Percentiles rank a stretch among this genome's conserved stretches.
phyloP scores from a whole-genome alignment of 1,140 invertebrate genomes.

The Probaryconus sp. region DNA sequence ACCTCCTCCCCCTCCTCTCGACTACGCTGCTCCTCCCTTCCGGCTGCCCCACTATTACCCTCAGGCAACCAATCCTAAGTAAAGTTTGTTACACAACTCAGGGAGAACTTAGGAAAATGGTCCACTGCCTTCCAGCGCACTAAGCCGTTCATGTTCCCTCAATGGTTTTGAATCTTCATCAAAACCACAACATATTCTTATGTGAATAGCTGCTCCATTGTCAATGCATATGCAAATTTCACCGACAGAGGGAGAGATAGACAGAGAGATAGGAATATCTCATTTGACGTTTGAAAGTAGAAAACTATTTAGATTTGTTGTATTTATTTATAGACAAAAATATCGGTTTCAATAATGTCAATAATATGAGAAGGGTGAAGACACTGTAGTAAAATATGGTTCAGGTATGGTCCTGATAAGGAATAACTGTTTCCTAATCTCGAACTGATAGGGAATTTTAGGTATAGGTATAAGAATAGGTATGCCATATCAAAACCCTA shows the following conservation, averaged over 20 bases:
- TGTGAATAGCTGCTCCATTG: conserved; percentile 38
- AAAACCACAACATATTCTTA: conserved; percentile 66
- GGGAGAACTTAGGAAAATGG: conserved; percentile 76
- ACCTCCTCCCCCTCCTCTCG: conserved; percentile 39
- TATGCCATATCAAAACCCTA: no score
- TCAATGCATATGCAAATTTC: conserved; percentile 52
- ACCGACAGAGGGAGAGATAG: conserved; percentile 21
- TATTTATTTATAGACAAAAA: no score
- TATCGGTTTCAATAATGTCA: no score
- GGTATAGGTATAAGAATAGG: no score
- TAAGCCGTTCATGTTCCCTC: conserved; percentile 72
- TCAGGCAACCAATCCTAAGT: conserved; percentile 76
- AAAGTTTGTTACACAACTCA: conserved; percentile 78
- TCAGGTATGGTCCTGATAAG: no score
- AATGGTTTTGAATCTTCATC: conserved; percentile 66
- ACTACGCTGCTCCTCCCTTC: conserved; percentile 63
- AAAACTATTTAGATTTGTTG: no score
- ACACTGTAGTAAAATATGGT: no score
- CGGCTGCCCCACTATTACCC: conserved; percentile 71
- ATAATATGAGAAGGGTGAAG: no score
- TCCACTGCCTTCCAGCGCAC: conserved; percentile 70
- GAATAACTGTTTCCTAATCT: no score
- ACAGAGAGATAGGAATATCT: conserved; percentile 45
- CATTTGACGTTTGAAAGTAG: conserved; percentile 50
- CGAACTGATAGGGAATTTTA: no score